Base-by-base conservation (phyloP, 2,113 vertebrate species). In the Sigmodon hispidus region DNA sequence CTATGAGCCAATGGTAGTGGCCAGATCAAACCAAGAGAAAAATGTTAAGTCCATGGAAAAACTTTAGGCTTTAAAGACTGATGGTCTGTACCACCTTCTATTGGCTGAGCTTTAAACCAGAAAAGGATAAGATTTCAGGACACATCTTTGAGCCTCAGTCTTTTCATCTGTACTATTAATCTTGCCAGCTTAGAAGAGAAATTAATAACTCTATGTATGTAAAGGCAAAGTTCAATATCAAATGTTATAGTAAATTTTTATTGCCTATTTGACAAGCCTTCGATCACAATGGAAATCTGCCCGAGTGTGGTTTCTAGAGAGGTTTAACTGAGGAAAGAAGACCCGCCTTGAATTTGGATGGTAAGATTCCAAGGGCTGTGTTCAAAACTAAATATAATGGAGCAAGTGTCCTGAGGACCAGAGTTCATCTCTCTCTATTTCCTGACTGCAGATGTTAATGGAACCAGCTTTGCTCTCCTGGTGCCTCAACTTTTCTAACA, bases 11-110 rank as follows among this genome's bases (percentile, higher is more conserved):
- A 29, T 3, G 31, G n/a, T 31, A 29, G 59, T 24, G 45, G 65
- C 79, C 24, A n/a, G 45, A 87, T 7, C 43, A 55, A 90, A 48
- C 45, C 45, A 31, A 67, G 22, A 89, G 5, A 21, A 34, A 21
- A 4, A 0, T 40, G 24, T n/a, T 50, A 4, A 0, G 1, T 3
- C 0, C 22, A 63, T 3, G 40, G 8, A 34, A 29, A 75, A 34
- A 36, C 4, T 0, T 2, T 9, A 8, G 10, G 63, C 11, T 22
- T 12, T 34, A n/a, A 52, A 50, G 87, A 50, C 11, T 10, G n/a
- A 48, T 34, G 22, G 6, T 36, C 65, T 76, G 34, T 0, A 0
- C 31, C 29, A 11, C 5, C 6, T 10, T 22, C 15, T 40, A 13
- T 19, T 19, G 24, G 19, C 16, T 59, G 34, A 16, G 3, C 80